These are phyloP conservation scores for Heterocephalus glaber DNA, from an alignment of 2,113 vertebrate species.

Conservation along the genomic window DNA sequence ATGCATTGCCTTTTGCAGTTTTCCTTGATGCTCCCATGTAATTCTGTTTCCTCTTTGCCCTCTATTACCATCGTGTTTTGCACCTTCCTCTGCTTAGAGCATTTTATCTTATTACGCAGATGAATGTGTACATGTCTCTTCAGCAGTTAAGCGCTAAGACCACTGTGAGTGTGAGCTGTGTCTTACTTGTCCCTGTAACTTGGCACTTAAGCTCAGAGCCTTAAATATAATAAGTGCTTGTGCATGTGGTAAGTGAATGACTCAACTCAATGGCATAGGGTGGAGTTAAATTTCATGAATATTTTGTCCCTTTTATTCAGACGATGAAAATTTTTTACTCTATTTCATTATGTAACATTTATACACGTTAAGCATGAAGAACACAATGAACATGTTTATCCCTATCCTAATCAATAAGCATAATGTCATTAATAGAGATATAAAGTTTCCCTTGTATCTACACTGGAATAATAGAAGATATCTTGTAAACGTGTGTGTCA, in stretches of 20 bases:
- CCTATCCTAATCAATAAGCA: slow-evolving; percentile 11
- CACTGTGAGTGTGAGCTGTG: not conserved
- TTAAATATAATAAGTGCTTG: not conserved
- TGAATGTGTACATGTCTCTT: not conserved
- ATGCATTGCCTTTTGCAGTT: not conserved
- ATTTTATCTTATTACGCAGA: not conserved
- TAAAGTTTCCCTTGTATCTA: not conserved
- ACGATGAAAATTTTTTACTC: not conserved
- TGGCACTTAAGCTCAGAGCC: not conserved
- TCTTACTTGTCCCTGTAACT: slow-evolving; percentile 6
- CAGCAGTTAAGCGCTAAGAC: not conserved
- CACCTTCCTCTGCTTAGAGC: not conserved
- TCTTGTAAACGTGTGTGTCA: not conserved
- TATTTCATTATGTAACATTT: not conserved
- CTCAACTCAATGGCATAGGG: slow-evolving; percentile 11
- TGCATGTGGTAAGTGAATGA: not conserved
- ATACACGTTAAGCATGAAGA: not conserved
- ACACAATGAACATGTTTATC: not conserved
- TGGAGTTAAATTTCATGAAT: not conserved
- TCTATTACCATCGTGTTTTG: not conserved
- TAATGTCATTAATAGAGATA: not conserved
- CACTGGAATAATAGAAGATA: not conserved
- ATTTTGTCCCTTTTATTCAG: not conserved
- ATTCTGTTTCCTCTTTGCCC: slow-evolving; percentile 12
- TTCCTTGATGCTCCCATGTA: not conserved